Evolutionary conservation across 2,113 vertebrate genomes (phyloP).

Genomic region (Apodemus speciosus): DNA sequence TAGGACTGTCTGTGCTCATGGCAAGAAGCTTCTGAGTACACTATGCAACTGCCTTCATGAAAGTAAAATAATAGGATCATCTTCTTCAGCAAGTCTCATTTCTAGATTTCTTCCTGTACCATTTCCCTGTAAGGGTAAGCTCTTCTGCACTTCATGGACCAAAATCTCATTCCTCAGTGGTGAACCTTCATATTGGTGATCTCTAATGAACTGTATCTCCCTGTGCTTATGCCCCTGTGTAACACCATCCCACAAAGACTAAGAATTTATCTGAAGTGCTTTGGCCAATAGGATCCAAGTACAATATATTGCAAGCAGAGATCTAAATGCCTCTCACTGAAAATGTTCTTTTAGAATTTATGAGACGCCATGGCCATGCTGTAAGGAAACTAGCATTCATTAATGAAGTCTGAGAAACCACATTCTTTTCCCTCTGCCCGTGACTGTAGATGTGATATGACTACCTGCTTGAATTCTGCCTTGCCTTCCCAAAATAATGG

Average conservation of each 20-base stretch:
- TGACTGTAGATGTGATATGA: neutral
- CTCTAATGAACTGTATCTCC: neutral
- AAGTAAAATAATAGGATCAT: conserved; percentile 12
- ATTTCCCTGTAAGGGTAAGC: conserved; percentile 7
- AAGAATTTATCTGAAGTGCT: conserved; percentile 9
- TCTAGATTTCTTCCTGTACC: neutral
- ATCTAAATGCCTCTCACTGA: neutral
- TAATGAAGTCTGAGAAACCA: neutral
- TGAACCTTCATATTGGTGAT: neutral
- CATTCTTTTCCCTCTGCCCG: neutral
- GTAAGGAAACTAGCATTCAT: neutral
- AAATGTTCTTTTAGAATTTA: neutral
- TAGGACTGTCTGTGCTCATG: neutral
- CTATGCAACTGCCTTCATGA: neutral
- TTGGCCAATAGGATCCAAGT: conserved; percentile 22
- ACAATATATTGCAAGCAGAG: neutral
- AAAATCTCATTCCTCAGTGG: conserved; percentile 1
- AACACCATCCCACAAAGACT: neutral
- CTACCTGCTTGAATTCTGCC: neutral
- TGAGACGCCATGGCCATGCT: neutral
- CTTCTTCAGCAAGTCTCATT: neutral
- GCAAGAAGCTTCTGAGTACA: neutral
- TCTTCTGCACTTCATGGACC: neutral
- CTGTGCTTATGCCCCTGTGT: neutral
- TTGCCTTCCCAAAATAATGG: neutral